These are phyloP conservation scores for Brachionus plicatilis DNA, from an alignment of 1,140 invertebrate species.

Conservation along the genomic window DNA sequence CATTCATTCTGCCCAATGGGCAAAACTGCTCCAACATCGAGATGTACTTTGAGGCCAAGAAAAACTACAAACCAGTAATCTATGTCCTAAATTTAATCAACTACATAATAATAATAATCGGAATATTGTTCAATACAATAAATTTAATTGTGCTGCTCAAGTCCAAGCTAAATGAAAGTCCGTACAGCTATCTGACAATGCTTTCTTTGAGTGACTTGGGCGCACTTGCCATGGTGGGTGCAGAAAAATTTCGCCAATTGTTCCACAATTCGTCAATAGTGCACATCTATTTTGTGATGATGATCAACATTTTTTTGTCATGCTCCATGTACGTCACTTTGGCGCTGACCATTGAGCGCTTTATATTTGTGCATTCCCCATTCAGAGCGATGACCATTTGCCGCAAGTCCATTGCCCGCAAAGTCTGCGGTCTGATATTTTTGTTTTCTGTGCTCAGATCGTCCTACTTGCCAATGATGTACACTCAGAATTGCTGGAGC, in stretches of 20 bases:
- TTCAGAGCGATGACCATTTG: conserved; percentile 31
- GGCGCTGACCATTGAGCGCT: conserved; percentile 20
- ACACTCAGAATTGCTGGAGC: background rate
- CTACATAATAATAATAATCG: conserved; percentile 25
- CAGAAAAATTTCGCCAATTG: background rate
- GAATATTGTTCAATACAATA: conserved; percentile 17
- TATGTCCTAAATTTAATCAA: background rate
- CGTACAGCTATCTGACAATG: conserved; percentile 21
- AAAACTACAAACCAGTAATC: conserved; percentile 1
- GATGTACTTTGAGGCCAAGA: background rate
- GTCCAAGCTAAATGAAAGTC: conserved; percentile 36
- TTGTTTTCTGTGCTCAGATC: conserved; percentile 9
- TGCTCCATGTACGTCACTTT: conserved; percentile 31
- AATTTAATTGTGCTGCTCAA: conserved; percentile 27
- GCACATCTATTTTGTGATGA: conserved; percentile 13
- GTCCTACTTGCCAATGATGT: background rate
- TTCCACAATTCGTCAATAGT: background rate
- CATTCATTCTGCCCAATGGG: background rate
- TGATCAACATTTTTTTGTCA: conserved; percentile 37
- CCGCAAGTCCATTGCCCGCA: conserved; percentile 1
- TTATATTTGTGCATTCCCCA: conserved; percentile 37
- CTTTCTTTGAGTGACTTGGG: conserved; percentile 13
- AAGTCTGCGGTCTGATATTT: conserved; percentile 14
- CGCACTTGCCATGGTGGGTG: background rate
- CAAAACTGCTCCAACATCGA: background rate